phyloP scores from a whole-genome alignment of 30 jellyfish, hydroid and myxozoan species.

The Mastigias papua region DNA sequence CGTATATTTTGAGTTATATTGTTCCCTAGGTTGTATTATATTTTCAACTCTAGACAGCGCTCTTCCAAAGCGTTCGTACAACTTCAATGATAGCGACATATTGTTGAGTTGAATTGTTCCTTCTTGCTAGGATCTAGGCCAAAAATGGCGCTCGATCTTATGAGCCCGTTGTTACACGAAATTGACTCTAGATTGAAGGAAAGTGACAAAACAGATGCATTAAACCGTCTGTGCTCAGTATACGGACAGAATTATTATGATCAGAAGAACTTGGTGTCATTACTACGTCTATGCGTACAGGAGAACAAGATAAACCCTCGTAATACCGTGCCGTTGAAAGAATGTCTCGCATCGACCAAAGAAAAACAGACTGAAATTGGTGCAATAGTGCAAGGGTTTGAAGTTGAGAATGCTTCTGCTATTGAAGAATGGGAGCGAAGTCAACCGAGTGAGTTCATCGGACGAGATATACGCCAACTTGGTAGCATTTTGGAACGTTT shows the following conservation, averaged over 20 bases:
- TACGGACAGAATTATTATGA: background rate
- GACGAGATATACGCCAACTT: slow-evolving; percentile 34
- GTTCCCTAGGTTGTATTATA: too few species aligned
- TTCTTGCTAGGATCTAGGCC: too few species aligned
- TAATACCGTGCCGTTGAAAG: background rate
- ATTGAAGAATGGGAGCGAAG: slow-evolving; percentile 6
- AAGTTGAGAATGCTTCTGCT: background rate
- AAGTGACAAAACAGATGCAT: background rate
- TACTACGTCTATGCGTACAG: background rate
- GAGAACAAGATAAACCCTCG: slow-evolving; percentile 12
- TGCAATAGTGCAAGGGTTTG: slow-evolving; percentile 2
- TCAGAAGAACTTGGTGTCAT: background rate
- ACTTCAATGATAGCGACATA: background rate
- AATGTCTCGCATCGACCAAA: background rate
- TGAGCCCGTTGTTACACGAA: background rate
- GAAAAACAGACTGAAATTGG: background rate
- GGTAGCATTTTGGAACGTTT: slow-evolving; percentile 10
- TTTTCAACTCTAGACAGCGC: background rate
- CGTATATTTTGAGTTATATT: too few species aligned
- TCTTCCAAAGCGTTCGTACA: background rate
- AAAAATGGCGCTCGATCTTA: slow-evolving; percentile 1
- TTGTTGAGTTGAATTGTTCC: too few species aligned
- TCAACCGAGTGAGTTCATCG: slow-evolving; percentile 51
- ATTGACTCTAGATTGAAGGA: background rate
- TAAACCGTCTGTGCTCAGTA: background rate